Conservation (phyloP, 2,888 invertebrate species). For the Dorcus parallelipipedus region DNA sequence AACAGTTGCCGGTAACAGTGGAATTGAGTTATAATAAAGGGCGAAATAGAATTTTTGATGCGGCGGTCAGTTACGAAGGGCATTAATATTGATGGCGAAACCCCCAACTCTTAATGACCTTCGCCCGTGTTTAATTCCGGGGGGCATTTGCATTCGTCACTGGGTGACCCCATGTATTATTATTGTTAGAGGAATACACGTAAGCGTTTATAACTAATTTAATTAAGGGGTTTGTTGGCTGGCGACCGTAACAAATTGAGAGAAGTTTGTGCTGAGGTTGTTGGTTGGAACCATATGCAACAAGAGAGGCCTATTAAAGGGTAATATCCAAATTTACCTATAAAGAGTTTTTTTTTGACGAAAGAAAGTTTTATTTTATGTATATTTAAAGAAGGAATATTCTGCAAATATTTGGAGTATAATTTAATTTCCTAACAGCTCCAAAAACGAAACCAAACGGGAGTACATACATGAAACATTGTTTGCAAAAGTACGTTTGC, state of each 20-base stretch:
- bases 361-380: too few relatives aligned
- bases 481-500: too few relatives aligned
- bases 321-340: too few relatives aligned
- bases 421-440: too few relatives aligned
- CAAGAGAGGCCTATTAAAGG: too few relatives aligned
- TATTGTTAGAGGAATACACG: neutral
- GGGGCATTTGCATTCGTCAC: neutral
- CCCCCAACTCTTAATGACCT: neutral
- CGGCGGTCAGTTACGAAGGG: constrained; percentile 11
- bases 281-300: too few relatives aligned
- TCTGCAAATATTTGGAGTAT: too few relatives aligned
- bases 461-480: too few relatives aligned
- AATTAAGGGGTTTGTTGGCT: neutral
- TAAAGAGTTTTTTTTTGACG: too few relatives aligned
- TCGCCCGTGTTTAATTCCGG: neutral
- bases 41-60: constrained; percentile 16
- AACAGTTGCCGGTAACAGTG: neutral
- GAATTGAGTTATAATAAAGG: neutral
- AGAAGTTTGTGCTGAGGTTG: neutral
- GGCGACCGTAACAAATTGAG: neutral
- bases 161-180: neutral
- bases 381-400: too few relatives aligned
- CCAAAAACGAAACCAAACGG: too few relatives aligned
- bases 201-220: neutral
- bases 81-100: neutral